A percentile compares a stretch with the other conserved stretches of the same genome.
These are phyloP conservation scores for Etheostoma nigrum DNA, from an alignment of 2,797 vertebrate genomes.

Conservation along the genomic window DNA sequence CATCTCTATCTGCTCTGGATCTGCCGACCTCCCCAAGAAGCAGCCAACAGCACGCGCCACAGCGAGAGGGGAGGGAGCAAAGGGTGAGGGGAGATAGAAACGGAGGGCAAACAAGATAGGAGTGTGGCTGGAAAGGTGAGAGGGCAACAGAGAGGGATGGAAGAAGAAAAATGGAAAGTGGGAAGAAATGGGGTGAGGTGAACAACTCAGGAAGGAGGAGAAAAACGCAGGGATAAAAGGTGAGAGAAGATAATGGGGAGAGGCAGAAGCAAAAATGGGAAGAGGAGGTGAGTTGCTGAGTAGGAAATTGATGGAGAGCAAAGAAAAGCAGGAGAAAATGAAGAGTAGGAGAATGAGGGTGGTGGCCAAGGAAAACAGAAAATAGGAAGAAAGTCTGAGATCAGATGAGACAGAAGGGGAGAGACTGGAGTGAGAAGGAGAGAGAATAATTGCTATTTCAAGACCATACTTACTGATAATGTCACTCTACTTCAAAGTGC, in stretches of 20 bases:
- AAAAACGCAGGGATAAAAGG: conserved; percentile 38
- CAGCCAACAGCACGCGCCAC: conserved; percentile 57
- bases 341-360: conserved; percentile 46
- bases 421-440: conserved; percentile 57
- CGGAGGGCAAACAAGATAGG: conserved; percentile 20
- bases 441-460: conserved; percentile 84
- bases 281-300: conserved; percentile 19
- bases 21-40: conserved; percentile 76
- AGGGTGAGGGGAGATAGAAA: conserved; percentile 33
- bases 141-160: conserved; percentile 16
- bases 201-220: conserved; percentile 2
- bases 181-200: conserved; percentile 13
- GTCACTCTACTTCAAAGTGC: conserved; percentile 88
- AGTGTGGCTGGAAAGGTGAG: conserved; percentile 34
- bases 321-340: conserved; percentile 36
- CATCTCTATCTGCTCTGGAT: conserved; percentile 81
- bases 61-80: conserved; percentile 29
- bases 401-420: conserved; percentile 50
- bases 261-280: conserved; percentile 30
- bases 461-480: conserved; percentile 85
- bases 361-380: conserved; percentile 48
- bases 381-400: conserved; percentile 57
- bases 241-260: conserved; percentile 32
- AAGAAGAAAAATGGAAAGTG: conserved; percentile 13
- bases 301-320: conserved; percentile 50